Percentiles rank a stretch among this genome's conserved stretches.
Evolutionary conservation across 2,888 invertebrate genomes (phyloP).

Genomic region (Pristionchus japonicus): DNA sequence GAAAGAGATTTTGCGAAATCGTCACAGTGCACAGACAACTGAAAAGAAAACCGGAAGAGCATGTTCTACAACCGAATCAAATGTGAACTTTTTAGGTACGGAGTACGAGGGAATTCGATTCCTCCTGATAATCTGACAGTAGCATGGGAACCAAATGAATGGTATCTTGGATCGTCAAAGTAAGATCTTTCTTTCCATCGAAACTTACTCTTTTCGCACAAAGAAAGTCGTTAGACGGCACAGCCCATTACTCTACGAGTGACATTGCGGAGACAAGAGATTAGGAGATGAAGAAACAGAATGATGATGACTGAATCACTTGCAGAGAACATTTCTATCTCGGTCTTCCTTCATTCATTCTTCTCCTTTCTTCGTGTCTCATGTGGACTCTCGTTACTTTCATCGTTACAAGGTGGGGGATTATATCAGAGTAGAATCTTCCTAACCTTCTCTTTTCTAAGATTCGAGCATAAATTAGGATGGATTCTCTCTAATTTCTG

Average conservation of each 20-base stretch:
- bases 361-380: constrained; percentile 50
- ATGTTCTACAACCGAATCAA: no score
- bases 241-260: neutral
- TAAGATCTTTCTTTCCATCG: neutral
- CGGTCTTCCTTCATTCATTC: constrained; percentile 52
- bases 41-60: neutral
- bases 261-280: neutral
- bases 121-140: constrained; percentile 48
- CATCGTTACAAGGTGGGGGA: constrained; percentile 48
- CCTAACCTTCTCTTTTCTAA: neutral
- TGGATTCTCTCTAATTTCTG: constrained; percentile 53
- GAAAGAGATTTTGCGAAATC: neutral
- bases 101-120: constrained; percentile 50
- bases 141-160: constrained; percentile 59
- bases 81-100: constrained; percentile 50
- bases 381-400: constrained; percentile 55
- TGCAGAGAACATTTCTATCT: constrained; percentile 52
- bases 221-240: neutral
- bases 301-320: neutral
- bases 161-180: constrained; percentile 57
- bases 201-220: neutral
- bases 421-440: neutral
- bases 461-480: constrained; percentile 51
- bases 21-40: neutral
- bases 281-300: neutral